Conservation (phyloP, 1,140 invertebrate genomes). For the Dreissena polymorpha region DNA sequence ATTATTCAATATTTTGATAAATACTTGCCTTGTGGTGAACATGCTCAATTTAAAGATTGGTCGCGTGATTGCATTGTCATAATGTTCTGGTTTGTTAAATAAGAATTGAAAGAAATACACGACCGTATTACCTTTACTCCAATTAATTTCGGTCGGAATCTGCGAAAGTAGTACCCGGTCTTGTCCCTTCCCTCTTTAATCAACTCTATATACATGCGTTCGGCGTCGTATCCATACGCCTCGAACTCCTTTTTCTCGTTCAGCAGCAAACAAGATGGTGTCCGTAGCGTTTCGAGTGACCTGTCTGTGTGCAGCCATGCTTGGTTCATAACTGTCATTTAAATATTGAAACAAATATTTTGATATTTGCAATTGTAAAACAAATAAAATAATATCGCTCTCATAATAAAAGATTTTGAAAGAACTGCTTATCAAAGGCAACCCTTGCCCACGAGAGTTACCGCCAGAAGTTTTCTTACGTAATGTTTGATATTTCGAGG, state of each 20-base stretch:
- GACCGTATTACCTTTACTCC: slow-evolving; percentile 31
- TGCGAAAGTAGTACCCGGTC: slow-evolving; percentile 30
- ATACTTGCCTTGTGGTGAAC: too few species aligned
- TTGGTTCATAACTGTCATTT: slow-evolving; percentile 39
- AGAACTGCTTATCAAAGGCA: too few species aligned
- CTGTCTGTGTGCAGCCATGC: slow-evolving; percentile 32
- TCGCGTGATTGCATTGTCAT: too few species aligned
- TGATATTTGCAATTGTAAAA: neutral
- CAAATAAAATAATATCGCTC: neutral
- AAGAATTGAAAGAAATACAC: too few species aligned
- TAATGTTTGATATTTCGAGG: too few species aligned
- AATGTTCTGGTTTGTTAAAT: too few species aligned
- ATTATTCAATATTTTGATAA: too few species aligned
- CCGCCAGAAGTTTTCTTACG: too few species aligned
- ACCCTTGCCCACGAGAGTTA: too few species aligned
- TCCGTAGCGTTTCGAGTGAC: slow-evolving; percentile 14
- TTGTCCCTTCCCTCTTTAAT: slow-evolving; percentile 37
- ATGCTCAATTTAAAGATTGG: too few species aligned
- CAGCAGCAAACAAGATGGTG: slow-evolving; percentile 39
- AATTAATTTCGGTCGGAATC: slow-evolving; percentile 23
- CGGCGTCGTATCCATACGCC: slow-evolving; percentile 49
- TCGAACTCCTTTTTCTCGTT: slow-evolving; percentile 52
- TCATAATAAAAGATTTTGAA: neutral
- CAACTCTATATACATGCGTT: slow-evolving; percentile 22
- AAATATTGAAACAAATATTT: too few species aligned